A percentile compares a stretch with the other conserved stretches of the same genome.
phyloP scores from a whole-genome alignment of 2,113 vertebrate species.

The Danionella cerebrum region DNA sequence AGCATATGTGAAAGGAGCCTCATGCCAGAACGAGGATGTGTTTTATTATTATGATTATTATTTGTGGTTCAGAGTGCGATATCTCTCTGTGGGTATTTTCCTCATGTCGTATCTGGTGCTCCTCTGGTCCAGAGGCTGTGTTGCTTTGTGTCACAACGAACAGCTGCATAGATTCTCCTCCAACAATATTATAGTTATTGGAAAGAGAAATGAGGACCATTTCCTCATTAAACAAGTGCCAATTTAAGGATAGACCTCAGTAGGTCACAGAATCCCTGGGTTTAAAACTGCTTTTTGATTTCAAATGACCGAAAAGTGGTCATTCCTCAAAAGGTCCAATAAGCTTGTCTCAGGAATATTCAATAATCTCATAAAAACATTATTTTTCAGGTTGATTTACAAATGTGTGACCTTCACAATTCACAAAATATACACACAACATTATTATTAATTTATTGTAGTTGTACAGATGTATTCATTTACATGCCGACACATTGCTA shows the following conservation, averaged over 20 bases:
- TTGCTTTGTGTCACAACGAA: conserved; percentile 55
- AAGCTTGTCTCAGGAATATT: background rate
- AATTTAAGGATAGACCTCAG: background rate
- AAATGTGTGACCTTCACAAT: background rate
- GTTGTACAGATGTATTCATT: too few species aligned
- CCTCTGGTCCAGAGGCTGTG: conserved; percentile 51
- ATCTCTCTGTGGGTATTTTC: conserved; percentile 42
- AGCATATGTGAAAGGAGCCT: conserved; percentile 46
- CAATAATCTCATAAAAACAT: background rate
- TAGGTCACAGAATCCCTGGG: too few species aligned
- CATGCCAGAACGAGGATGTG: conserved; percentile 46
- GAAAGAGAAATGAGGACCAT: background rate
- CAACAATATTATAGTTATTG: conserved; percentile 27
- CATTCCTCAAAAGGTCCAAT: background rate
- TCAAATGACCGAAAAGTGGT: conserved; percentile 27
- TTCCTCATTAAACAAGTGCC: background rate
- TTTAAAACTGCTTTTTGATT: too few species aligned
- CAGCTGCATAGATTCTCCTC: conserved; percentile 39
- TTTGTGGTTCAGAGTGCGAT: conserved; percentile 33
- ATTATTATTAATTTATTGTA: too few species aligned
- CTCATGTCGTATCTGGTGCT: conserved; percentile 54
- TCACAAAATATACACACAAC: background rate
- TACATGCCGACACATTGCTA: too few species aligned
- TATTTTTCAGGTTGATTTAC: background rate
- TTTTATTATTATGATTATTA: conserved; percentile 14